Percentiles rank a stretch among this genome's conserved stretches.
Evolutionary conservation across 2,113 vertebrate genomes (phyloP).

Genomic region (Pipra filicauda): DNA sequence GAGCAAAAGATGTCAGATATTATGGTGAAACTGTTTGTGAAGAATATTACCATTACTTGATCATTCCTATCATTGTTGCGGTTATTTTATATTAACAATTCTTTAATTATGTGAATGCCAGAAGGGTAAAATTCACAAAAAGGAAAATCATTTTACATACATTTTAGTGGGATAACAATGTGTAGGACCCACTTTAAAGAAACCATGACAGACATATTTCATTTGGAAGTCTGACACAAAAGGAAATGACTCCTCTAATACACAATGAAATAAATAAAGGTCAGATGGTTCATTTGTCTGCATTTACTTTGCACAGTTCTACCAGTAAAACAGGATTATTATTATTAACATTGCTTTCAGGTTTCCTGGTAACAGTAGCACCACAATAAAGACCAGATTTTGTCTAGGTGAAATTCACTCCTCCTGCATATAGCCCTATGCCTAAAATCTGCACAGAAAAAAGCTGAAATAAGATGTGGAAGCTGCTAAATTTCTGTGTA

Average conservation of each 20-base stretch:
- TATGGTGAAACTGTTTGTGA: not conserved
- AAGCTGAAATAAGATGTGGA: not conserved
- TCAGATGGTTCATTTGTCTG: not conserved
- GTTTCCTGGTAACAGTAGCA: conserved; percentile 70
- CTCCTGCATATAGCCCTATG: not conserved
- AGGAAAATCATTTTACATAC: conserved; percentile 6
- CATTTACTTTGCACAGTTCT: not conserved
- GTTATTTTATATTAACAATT: conserved; percentile 9
- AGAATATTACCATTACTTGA: not conserved
- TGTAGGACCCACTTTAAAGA: conserved; percentile 45
- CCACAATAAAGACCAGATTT: conserved; percentile 65
- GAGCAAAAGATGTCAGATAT: conserved; percentile 12
- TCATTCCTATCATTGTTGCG: not conserved
- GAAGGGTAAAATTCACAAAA: conserved; percentile 4
- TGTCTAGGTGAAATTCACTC: conserved; percentile 26
- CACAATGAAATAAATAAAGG: conserved; percentile 10
- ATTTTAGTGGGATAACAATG: conserved; percentile 42
- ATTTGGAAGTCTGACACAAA: conserved; percentile 13
- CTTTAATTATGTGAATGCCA: conserved; percentile 10
- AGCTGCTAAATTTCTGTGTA: not conserved
- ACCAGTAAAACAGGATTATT: conserved; percentile 37
- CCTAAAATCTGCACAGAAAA: not conserved
- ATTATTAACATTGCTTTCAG: not conserved
- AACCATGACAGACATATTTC: conserved; percentile 26
- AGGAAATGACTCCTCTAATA: conserved; percentile 26